phyloP scores from a whole-genome alignment of 2,113 vertebrate species.

The Gyps fulvus region DNA sequence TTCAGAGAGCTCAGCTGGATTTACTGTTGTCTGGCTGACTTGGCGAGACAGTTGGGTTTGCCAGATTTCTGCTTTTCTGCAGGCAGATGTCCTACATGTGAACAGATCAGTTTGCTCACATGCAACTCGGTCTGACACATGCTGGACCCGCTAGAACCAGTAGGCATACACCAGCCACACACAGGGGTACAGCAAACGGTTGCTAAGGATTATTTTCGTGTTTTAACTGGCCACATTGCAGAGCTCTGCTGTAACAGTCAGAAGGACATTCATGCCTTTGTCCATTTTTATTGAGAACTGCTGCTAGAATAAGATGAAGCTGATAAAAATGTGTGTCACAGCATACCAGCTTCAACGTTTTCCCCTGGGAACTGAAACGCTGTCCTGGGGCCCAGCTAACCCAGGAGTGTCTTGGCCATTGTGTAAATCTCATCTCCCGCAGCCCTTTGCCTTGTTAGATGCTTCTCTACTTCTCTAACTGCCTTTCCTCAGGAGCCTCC shows the following conservation, averaged over 20 bases:
- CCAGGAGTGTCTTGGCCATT: accelerated
- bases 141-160: background rate
- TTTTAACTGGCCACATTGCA: background rate
- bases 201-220: accelerated
- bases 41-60: background rate
- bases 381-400: background rate
- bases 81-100: background rate
- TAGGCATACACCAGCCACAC: background rate
- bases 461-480: background rate
- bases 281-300: background rate
- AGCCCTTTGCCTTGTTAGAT: background rate
- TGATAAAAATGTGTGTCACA: background rate
- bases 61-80: background rate
- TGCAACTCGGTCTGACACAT: background rate
- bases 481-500: background rate
- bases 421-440: background rate
- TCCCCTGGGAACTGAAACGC: background rate
- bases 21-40: background rate
- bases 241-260: background rate
- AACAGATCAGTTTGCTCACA: background rate
- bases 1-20: background rate
- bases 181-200: accelerated
- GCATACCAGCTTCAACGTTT: background rate
- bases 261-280: background rate
- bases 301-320: background rate